These are phyloP conservation scores for Halictus quadricinctus DNA, from an alignment of 2,888 invertebrate genomes.

Conservation along the genomic window DNA sequence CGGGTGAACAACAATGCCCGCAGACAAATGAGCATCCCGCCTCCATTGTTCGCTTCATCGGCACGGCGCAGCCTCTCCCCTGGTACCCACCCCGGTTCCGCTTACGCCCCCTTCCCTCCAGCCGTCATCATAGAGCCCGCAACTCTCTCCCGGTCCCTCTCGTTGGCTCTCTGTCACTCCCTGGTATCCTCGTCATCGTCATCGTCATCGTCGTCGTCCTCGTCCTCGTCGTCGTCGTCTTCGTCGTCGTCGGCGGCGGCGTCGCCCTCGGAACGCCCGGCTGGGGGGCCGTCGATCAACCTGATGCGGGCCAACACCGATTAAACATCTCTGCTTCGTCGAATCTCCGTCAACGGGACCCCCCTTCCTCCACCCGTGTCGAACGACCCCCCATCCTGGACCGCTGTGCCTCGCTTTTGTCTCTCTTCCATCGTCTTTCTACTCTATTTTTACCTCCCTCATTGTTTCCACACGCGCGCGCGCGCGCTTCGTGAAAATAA, in stretches of 20 bases:
- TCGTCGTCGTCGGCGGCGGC: neutral
- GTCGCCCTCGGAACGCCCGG: constrained; percentile 62
- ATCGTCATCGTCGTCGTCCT: constrained; percentile 5
- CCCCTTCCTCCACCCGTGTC: neutral
- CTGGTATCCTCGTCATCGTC: constrained; percentile 45
- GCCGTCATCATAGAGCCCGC: constrained; percentile 53
- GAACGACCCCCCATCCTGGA: neutral
- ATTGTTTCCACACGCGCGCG: constrained; percentile 41
- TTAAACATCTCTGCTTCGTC: constrained; percentile 79
- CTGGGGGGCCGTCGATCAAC: constrained; percentile 81
- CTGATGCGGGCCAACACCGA: constrained; percentile 81
- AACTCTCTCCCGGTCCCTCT: constrained; percentile 11
- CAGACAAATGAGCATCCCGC: constrained; percentile 83
- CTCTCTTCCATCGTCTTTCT: constrained; percentile 38
- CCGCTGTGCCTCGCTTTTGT: constrained; percentile 44
- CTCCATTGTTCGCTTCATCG: constrained; percentile 81
- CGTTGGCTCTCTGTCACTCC: neutral
- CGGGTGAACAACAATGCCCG: constrained; percentile 81
- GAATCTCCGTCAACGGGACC: constrained; percentile 75
- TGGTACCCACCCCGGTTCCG: constrained; percentile 67
- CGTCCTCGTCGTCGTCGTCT: neutral
- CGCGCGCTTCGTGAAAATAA: constrained; percentile 47
- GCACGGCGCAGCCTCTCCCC: constrained; percentile 75
- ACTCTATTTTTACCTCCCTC: constrained; percentile 51
- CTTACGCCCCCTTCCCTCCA: constrained; percentile 59